These are phyloP conservation scores for Elmis aenea DNA, from an alignment of 2,888 invertebrate genomes.

Conservation along the genomic window DNA sequence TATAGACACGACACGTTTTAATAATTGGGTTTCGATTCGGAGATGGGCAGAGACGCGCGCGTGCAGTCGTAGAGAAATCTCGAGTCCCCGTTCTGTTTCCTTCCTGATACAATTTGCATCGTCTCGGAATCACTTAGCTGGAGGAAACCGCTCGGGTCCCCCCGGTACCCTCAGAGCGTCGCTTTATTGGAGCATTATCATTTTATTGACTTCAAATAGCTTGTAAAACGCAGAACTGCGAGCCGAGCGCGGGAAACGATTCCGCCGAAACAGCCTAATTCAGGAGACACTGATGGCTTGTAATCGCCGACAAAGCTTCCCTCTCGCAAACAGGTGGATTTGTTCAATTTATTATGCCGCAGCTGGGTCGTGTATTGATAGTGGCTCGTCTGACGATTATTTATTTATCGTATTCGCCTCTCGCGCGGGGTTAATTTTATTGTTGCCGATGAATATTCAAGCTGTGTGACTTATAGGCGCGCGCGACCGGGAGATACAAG, in stretches of 20 bases:
- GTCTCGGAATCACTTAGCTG: slow-evolving; percentile 45
- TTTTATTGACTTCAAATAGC: slow-evolving; percentile 54
- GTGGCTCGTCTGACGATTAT: not conserved
- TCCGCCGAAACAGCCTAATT: slow-evolving; percentile 48
- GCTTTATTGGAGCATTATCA: slow-evolving; percentile 50
- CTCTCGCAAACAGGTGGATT: slow-evolving; percentile 48
- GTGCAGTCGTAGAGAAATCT: slow-evolving; percentile 16
- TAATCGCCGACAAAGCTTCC: slow-evolving; percentile 45
- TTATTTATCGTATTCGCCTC: no score
- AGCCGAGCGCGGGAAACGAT: slow-evolving; percentile 45
- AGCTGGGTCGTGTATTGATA: slow-evolving; percentile 18
- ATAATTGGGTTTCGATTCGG: slow-evolving; percentile 13
- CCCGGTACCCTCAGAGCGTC: slow-evolving; percentile 30
- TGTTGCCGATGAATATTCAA: slow-evolving; percentile 6
- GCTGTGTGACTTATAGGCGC: no score
- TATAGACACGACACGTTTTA: slow-evolving; percentile 10
- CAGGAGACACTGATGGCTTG: slow-evolving; percentile 50
- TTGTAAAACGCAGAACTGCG: slow-evolving; percentile 50
- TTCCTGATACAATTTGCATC: slow-evolving; percentile 48
- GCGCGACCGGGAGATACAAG: no score
- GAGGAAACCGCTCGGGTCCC: slow-evolving; percentile 27
- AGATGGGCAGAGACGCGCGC: slow-evolving; percentile 7
- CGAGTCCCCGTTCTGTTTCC: slow-evolving; percentile 31
- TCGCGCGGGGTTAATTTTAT: slow-evolving; percentile 8
- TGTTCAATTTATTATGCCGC: slow-evolving; percentile 21